Percentiles rank a stretch among this genome's conserved stretches.
Conservation (phyloP, 1,140 invertebrate genomes). For the Brachionus rubens region DNA sequence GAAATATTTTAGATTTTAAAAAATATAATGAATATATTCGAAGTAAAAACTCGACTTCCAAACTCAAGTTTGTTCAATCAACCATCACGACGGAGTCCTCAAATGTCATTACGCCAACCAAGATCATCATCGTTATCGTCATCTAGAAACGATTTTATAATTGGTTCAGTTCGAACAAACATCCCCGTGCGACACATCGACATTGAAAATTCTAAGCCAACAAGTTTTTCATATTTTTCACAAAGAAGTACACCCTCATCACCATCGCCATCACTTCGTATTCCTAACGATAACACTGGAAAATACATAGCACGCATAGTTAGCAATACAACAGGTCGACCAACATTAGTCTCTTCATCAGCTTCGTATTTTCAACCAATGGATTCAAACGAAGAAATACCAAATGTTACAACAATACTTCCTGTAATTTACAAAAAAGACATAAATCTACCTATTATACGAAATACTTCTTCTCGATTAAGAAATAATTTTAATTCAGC, state of each 20-base stretch:
- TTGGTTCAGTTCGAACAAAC: neutral
- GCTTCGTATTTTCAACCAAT: constrained; percentile 19
- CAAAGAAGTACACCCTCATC: neutral
- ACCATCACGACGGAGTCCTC: neutral
- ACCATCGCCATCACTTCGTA: neutral
- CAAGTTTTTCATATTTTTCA: constrained; percentile 1
- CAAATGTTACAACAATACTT: neutral
- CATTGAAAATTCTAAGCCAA: neutral
- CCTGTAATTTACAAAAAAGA: constrained; percentile 30
- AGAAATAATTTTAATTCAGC: neutral
- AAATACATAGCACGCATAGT: constrained; percentile 21
- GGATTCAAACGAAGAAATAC: neutral
- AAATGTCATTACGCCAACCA: neutral
- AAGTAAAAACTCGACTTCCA: constrained; percentile 10
- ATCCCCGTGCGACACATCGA: neutral
- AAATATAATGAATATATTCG: constrained; percentile 37
- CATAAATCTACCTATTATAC: neutral
- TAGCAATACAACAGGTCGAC: neutral
- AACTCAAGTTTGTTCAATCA: constrained; percentile 11
- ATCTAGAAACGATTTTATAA: neutral
- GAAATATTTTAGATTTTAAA: too few species aligned
- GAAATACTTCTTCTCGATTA: neutral
- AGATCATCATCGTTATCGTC: constrained; percentile 12
- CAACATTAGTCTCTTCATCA: constrained; percentile 16
- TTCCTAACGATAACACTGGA: neutral